A percentile compares a stretch with the other conserved stretches of the same genome.
phyloP scores from a whole-genome alignment of 1,140 invertebrate genomes.

The Lasaia peninsularis region DNA sequence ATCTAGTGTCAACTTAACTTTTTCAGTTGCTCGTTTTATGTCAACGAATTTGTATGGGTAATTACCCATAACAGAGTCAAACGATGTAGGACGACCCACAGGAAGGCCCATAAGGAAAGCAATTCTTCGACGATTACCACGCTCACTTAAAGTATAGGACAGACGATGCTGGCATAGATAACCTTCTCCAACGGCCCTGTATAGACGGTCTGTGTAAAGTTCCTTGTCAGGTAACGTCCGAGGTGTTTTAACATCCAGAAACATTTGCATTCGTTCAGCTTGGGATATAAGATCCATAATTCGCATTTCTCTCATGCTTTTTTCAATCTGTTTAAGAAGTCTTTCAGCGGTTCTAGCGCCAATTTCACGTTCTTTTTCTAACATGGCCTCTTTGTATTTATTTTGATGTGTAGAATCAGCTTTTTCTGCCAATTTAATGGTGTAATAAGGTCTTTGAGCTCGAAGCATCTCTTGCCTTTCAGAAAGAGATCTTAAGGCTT shows the following conservation, averaged over 20 bases:
- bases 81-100: constrained; percentile 54
- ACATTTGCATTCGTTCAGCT: constrained; percentile 59
- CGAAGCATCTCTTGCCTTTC: constrained; percentile 76
- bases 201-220: constrained; percentile 56
- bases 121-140: constrained; percentile 58
- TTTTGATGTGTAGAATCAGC: constrained; percentile 66
- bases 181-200: constrained; percentile 60
- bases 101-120: constrained; percentile 66
- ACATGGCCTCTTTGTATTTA: constrained; percentile 61
- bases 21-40: constrained; percentile 55
- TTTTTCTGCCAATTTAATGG: constrained; percentile 75
- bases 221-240: constrained; percentile 63
- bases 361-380: constrained; percentile 61
- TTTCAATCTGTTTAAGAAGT: constrained; percentile 62
- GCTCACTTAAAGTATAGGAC: constrained; percentile 63
- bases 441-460: constrained; percentile 76
- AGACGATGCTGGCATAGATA: constrained; percentile 58
- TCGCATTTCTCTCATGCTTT: constrained; percentile 58
- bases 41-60: constrained; percentile 70
- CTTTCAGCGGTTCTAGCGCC: constrained; percentile 66
- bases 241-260: constrained; percentile 56
- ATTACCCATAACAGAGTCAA: constrained; percentile 66
- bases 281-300: constrained; percentile 62
- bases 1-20: constrained; percentile 48
- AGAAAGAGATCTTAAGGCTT: constrained; percentile 65